Percentiles rank a stretch among this genome's conserved stretches.
phyloP scores from a whole-genome alignment of 2,888 invertebrate genomes.

The Dascillus cervinus region DNA sequence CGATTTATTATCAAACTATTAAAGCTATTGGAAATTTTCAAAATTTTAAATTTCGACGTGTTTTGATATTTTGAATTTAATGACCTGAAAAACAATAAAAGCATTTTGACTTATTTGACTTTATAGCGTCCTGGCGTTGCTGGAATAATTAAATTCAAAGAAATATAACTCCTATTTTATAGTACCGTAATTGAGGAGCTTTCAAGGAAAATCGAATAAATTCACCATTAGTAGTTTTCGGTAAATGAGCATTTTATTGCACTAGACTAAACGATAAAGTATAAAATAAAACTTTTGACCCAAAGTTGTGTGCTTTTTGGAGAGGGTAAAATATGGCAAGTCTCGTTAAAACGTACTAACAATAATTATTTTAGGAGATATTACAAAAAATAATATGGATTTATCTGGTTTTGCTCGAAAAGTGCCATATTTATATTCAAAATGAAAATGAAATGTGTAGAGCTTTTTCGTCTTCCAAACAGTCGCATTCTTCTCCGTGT shows the following conservation, averaged over 20 bases:
- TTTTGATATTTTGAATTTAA: too few species aligned
- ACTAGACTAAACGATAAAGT: not conserved
- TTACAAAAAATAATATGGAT: slow-evolving; percentile 2
- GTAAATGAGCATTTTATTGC: slow-evolving; percentile 1
- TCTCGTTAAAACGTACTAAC: not conserved
- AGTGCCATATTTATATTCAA: slow-evolving; percentile 1
- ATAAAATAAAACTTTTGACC: slow-evolving; percentile 1
- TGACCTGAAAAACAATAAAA: too few species aligned
- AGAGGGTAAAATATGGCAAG: not conserved
- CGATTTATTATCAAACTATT: too few species aligned
- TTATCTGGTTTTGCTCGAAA: slow-evolving; percentile 4
- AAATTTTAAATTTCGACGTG: too few species aligned
- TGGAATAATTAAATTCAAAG: too few species aligned
- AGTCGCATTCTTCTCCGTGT: slow-evolving; percentile 1
- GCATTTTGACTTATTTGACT: too few species aligned
- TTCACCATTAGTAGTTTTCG: slow-evolving; percentile 1
- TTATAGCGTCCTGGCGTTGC: too few species aligned
- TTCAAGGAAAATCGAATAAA: slow-evolving; percentile 4
- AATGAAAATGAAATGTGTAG: slow-evolving; percentile 1
- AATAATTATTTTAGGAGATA: slow-evolving; percentile 4
- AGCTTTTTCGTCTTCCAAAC: slow-evolving; percentile 1
- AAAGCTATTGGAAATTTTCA: too few species aligned
- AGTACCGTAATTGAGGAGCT: slow-evolving; percentile 1
- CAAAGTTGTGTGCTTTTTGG: slow-evolving; percentile 1
- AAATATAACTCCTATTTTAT: not conserved